Evolutionary conservation across 1,140 invertebrate genomes (phyloP), one percentile per base, ranked within the genome.

Genomic region (Heliconius hewitsoni): DNA sequence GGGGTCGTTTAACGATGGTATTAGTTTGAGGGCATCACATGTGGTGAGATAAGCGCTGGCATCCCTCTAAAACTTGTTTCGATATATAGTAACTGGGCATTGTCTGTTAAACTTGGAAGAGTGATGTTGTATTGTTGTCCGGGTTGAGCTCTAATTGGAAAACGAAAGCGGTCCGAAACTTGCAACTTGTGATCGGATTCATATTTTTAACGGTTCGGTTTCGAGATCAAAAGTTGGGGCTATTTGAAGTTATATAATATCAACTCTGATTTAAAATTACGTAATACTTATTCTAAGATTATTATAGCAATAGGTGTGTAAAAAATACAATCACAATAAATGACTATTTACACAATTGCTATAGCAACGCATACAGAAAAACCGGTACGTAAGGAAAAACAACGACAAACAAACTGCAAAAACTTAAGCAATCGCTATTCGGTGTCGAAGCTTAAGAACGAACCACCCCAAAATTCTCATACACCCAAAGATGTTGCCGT

Each of bases 1-100:
- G 85, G 85, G 87, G 77, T 84, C 86, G 82, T 74, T 86, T 87
- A 88, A 88, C 83, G 79, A 78, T 89, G 88, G 89, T 83, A 83
- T 85, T 79, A 76, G 55, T 86, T 89, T 89, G 85, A 89, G 89
- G 89, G 90, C 87, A 90, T 87, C 89, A 90, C 90, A 91, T 93
- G 90, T 92, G 91, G 83, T 87, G 50, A 93, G 92, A 93, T 93
- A 93, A 93, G 91, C 88, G 85, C 84, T 84, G 87, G 89, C 85
- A 91, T 91, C 90, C 91, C 90, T 91, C 85, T 85, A 90, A 86
- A 92, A 92, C 88, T 92, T 90, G 92, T 92, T 92, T 83, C 84
- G 82, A 84, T 79, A 85, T 90, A 93, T 92, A 52, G 50, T 52
- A 93, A 90, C 87, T 91, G 85, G 76, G 85, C 87, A 89, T 92